A percentile compares a stretch with the other conserved stretches of the same genome.
These are phyloP conservation scores for Climacteris rufus DNA, from an alignment of 2,113 vertebrate species.

Conservation along the genomic window DNA sequence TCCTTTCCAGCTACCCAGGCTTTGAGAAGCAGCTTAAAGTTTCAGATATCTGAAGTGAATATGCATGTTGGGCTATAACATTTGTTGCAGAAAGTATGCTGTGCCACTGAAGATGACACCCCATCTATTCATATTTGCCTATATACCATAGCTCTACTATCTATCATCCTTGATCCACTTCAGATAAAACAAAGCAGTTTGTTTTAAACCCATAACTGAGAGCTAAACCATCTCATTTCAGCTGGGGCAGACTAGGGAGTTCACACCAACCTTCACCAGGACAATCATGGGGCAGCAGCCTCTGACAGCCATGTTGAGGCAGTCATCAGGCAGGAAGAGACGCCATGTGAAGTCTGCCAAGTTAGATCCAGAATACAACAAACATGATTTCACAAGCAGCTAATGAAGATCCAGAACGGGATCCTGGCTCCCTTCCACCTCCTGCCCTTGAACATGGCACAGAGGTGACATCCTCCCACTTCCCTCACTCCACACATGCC, in stretches of 20 bases:
- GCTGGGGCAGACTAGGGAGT: neutral
- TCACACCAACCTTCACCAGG: neutral
- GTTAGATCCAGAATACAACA: neutral
- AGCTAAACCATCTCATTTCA: neutral
- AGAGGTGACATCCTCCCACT: neutral
- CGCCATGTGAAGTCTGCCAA: neutral
- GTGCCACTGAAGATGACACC: neutral
- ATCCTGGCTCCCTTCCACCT: neutral
- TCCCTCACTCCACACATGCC: fast-evolving
- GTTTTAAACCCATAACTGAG: neutral
- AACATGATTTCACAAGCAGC: neutral
- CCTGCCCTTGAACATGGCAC: neutral
- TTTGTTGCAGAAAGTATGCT: neutral
- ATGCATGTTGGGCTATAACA: neutral
- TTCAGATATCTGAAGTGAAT: neutral
- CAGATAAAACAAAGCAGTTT: neutral
- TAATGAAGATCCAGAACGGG: neutral
- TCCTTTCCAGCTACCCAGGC: neutral
- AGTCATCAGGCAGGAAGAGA: neutral
- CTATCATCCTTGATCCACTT: neutral
- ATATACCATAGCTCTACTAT: neutral
- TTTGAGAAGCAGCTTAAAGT: neutral
- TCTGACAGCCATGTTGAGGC: neutral
- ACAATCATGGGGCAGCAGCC: fast-evolving
- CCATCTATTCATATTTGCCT: neutral